Conservation (phyloP, 1,140 invertebrate species). For the Halotydeus destructor region DNA sequence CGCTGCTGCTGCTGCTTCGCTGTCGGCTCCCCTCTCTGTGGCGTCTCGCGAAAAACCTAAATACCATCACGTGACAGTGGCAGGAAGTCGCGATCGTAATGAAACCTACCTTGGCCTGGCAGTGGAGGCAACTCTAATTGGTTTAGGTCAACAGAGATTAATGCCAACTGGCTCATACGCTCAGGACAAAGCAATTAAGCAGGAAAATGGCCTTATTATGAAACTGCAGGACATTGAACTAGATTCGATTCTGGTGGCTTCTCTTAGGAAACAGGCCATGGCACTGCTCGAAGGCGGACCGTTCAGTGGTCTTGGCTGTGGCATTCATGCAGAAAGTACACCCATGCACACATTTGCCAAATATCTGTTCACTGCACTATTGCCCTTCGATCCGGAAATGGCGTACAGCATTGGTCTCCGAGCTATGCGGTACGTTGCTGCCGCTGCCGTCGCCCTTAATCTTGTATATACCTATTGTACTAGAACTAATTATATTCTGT, state of each 20-base stretch:
- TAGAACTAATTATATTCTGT: background rate
- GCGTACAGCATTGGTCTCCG: constrained; percentile 42
- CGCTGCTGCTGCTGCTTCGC: background rate
- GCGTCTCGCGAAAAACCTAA: constrained; percentile 26
- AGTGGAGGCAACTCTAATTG: constrained; percentile 37
- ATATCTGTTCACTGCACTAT: constrained; percentile 49
- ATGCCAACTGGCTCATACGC: constrained; percentile 55
- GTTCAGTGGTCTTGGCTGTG: constrained; percentile 45
- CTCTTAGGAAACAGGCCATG: constrained; percentile 30
- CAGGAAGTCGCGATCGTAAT: constrained; percentile 33
- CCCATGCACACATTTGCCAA: constrained; percentile 63
- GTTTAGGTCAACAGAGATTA: constrained; percentile 50
- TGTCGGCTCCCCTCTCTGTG: background rate
- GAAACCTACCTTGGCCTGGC: constrained; percentile 58
- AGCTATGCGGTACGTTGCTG: constrained; percentile 30
- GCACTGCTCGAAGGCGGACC: constrained; percentile 39
- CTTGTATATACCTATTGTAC: background rate
- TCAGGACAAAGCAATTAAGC: constrained; percentile 47
- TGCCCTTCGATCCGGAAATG: constrained; percentile 44
- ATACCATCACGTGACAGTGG: constrained; percentile 48
- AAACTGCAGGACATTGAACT: constrained; percentile 51
- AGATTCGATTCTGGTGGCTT: constrained; percentile 40
- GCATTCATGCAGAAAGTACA: constrained; percentile 47
- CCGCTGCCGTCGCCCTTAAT: background rate
- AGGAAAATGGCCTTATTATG: constrained; percentile 51